phyloP scores from a whole-genome alignment of 2,113 vertebrate genomes.

The Neodontobutis hainanensis region DNA sequence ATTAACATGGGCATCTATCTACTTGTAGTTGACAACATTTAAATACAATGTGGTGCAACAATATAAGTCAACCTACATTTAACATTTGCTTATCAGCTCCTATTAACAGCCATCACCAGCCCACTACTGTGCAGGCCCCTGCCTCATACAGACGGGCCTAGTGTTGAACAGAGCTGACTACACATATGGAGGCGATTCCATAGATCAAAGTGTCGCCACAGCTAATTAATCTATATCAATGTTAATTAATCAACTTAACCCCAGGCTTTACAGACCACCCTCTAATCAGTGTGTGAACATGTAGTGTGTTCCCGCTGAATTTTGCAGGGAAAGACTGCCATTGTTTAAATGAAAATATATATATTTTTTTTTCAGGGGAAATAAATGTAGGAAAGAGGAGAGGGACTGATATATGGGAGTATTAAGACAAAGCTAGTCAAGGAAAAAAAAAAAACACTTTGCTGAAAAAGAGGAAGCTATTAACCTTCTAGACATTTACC shows the following conservation, averaged over 20 bases:
- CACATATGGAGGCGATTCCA: constrained; percentile 70
- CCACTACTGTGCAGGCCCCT: neutral
- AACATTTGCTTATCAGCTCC: neutral
- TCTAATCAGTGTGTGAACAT: constrained; percentile 47
- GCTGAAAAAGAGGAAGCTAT: constrained; percentile 59
- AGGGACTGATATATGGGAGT: neutral
- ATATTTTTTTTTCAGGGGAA: constrained; percentile 24
- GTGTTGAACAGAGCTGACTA: constrained; percentile 23
- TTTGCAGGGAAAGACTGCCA: constrained; percentile 28
- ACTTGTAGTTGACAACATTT: neutral
- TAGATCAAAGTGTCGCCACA: constrained; percentile 68
- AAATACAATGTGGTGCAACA: neutral
- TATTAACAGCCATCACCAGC: constrained; percentile 2
- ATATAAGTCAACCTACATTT: neutral
- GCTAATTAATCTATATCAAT: constrained; percentile 76
- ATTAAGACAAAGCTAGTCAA: constrained; percentile 27
- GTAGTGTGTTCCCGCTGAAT: constrained; percentile 10
- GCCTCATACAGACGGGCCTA: neutral
- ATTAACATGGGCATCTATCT: neutral
- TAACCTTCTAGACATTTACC: constrained; percentile 73
- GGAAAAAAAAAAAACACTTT: constrained; percentile 13
- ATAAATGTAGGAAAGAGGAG: constrained; percentile 10
- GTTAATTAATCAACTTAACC: constrained; percentile 77
- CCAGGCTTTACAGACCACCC: constrained; percentile 62
- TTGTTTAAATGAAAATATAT: constrained; percentile 43